Evolutionary conservation across 2,113 vertebrate species (phyloP).

Genomic region (Ptilorrhoa leucosticta): DNA sequence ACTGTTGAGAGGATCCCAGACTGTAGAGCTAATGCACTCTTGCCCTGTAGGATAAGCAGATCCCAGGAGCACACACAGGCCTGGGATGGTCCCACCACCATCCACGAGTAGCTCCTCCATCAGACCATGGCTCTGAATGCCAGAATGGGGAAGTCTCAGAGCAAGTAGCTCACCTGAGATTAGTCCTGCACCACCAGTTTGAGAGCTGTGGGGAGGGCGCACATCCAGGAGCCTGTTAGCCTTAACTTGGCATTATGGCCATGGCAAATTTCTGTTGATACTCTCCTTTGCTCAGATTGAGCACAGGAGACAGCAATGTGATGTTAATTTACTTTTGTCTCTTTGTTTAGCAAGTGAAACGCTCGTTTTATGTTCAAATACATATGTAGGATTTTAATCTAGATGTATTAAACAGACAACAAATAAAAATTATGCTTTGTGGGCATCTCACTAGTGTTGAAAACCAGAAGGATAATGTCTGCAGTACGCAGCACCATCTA

Average conservation of each 20-base stretch:
- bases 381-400: not conserved
- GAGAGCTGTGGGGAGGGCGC: not conserved
- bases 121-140: not conserved
- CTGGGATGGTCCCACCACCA: not conserved
- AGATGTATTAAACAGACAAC: slow-evolving; percentile 4
- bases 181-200: not conserved
- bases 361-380: not conserved
- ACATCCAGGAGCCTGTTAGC: not conserved
- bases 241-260: not conserved
- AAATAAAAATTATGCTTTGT: slow-evolving; percentile 26
- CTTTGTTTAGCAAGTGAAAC: not conserved
- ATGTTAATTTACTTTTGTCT: not conserved
- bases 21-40: not conserved
- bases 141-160: not conserved
- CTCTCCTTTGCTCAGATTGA: not conserved
- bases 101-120: accelerated
- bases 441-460: not conserved
- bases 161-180: not conserved
- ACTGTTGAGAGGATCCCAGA: not conserved
- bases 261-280: not conserved
- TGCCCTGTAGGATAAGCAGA: not conserved
- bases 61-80: not conserved
- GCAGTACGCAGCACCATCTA: slow-evolving; percentile 19
- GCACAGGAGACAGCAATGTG: not conserved
- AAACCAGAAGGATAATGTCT: slow-evolving; percentile 31